Percentiles rank a stretch among this genome's conserved stretches.
Conservation (phyloP, 2,888 invertebrate species). For the Tenthredo amoena region DNA sequence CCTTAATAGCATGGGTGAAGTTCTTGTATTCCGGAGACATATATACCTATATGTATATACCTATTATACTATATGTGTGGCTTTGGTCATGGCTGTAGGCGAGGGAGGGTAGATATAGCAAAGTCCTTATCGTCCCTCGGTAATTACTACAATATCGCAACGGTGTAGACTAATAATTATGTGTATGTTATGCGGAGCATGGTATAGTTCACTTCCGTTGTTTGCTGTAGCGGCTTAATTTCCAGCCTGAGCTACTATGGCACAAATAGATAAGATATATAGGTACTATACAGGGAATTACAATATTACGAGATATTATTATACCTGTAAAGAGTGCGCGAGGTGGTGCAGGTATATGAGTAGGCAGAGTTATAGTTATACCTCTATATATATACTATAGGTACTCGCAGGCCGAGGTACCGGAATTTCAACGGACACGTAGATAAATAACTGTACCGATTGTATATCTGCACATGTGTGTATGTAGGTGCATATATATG, state of each 20-base stretch:
- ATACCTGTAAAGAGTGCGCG: neutral
- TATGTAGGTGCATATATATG: neutral
- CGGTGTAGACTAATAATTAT: neutral
- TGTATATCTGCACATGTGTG: neutral
- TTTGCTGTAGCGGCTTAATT: constrained; percentile 1
- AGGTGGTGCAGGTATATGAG: neutral
- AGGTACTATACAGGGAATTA: neutral
- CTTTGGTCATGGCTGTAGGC: neutral
- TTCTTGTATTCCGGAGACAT: neutral
- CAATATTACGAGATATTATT: neutral
- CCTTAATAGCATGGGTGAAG: neutral
- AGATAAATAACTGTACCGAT: neutral
- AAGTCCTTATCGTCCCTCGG: constrained; percentile 8
- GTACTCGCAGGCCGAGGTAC: neutral
- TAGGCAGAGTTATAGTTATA: neutral
- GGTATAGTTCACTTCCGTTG: constrained; percentile 11
- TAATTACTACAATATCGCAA: constrained; percentile 29
- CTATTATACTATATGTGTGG: neutral
- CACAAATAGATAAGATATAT: constrained; percentile 13
- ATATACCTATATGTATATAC: too few relatives aligned
- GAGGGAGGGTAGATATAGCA: neutral
- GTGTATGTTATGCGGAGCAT: neutral
- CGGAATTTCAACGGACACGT: neutral
- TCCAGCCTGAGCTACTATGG: neutral
- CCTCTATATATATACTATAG: too few relatives aligned